Evolutionary conservation across 2,113 vertebrate genomes (phyloP), one percentile per base, ranked within the genome.

Genomic region (Hoplias malabaricus): DNA sequence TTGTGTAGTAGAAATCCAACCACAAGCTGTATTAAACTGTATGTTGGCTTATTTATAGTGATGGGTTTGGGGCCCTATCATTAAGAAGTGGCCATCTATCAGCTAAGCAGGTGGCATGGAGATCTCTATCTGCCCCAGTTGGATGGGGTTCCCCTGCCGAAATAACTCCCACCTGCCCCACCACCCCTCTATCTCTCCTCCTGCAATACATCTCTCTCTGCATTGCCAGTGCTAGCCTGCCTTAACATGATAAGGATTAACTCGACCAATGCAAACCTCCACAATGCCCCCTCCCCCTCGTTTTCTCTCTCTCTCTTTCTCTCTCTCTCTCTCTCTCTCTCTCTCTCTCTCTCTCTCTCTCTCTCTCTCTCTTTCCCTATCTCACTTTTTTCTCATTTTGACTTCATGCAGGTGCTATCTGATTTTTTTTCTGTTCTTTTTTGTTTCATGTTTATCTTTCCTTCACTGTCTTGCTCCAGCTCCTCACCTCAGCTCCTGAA

Each of bases 91-190:
- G 80, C 68, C 66, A 77, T 80, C 73, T 83, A 83, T 84, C 77
- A 53, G 56, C 65, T 59, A 62, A 59, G 57, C 77, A 79, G 65
- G 34, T 81, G 69, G 78, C 77, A 69, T 66, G 85, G 84, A 88
- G 84, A 90, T 90, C 79, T 85, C 57, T 86, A 85, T 90, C 87
- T 84, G 54, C 72, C 79, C 82, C n/a, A 63, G 69, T 77, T 87
- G 67, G 81, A 87, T 73, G 80, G 71, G 76, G 80, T 83, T 85
- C 81, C 84, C 84, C 82, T 82, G 77, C 82, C 85, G 73, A 87
- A 87, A 86, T 84, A 69, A 84, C 75, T 19, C 25, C 69, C 77
- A 46, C 54, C 67, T 82, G 69, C 63, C 61, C 59, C n/a, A n/a
- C 19, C 29, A 50, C 86, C 69, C 63, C 77, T 38, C 75, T 84